Percentiles rank a stretch among this genome's conserved stretches.
Evolutionary conservation across 2,797 vertebrate species (phyloP).

Genomic region (Vireo griseus): DNA sequence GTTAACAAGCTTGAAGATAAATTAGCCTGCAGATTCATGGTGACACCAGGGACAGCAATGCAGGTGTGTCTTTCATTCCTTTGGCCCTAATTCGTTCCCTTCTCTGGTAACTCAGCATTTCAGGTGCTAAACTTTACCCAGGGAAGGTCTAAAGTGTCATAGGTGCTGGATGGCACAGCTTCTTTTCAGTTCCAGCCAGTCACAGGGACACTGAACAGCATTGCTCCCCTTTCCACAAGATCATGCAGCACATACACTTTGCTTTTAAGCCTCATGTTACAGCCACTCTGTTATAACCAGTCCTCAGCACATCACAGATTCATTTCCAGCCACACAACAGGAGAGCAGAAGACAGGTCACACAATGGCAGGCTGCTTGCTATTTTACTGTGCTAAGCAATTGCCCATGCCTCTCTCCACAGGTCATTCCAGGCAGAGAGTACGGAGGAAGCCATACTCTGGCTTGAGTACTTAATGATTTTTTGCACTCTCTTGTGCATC

Average conservation of each 20-base stretch:
- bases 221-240: neutral
- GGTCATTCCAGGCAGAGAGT: neutral
- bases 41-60: neutral
- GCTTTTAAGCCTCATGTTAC: neutral
- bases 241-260: neutral
- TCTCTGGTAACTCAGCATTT: neutral
- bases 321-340: neutral
- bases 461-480: neutral
- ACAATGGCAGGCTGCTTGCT: neutral
- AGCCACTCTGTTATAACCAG: neutral
- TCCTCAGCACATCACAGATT: neutral
- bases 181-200: neutral
- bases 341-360: neutral
- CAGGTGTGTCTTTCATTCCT: neutral
- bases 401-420: no score
- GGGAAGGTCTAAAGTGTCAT: neutral
- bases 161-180: neutral
- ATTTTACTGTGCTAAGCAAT: neutral
- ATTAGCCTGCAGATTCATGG: neutral
- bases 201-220: neutral
- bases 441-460: neutral
- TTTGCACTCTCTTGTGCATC: neutral
- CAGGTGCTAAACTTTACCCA: neutral
- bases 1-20: slow-evolving; percentile 10
- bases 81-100: neutral